Evolutionary conservation across 2,113 vertebrate genomes (phyloP).

Genomic region (Paradoxurus hermaphroditus): DNA sequence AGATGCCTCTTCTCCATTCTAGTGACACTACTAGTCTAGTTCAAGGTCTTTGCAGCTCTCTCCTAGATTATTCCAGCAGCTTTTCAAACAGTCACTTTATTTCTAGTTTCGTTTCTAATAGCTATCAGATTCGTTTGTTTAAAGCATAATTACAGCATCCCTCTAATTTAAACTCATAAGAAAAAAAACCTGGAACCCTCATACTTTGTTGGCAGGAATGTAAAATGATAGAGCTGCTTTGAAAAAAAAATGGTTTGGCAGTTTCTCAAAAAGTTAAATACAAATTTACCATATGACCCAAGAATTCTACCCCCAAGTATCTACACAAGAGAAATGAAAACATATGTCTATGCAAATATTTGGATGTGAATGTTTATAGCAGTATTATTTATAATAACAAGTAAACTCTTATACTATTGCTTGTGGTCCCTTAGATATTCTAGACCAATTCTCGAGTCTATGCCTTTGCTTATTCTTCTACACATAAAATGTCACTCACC

Average conservation of each 20-base stretch:
- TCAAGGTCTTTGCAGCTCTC: not conserved
- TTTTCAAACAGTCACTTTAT: not conserved
- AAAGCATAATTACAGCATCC: not conserved
- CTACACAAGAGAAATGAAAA: not conserved
- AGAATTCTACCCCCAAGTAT: not conserved
- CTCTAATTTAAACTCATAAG: not conserved
- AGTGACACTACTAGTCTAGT: not conserved
- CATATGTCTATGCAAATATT: not conserved
- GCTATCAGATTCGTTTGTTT: not conserved
- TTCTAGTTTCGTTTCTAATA: not conserved
- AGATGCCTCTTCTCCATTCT: not conserved
- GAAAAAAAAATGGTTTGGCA: not conserved
- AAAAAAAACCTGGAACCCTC: not conserved
- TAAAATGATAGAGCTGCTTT: not conserved
- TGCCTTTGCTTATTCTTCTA: not conserved
- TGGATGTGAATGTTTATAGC: not conserved
- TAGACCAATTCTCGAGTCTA: not conserved
- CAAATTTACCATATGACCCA: not conserved
- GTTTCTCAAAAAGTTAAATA: conserved; percentile 1
- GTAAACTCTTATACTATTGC: not conserved
- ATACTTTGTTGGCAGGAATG: not conserved
- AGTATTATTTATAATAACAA: not conserved
- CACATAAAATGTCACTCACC: not conserved
- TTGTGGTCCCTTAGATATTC: not conserved
- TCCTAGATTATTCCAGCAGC: not conserved